Base-by-base conservation (phyloP, 2,888 invertebrate genomes). In the Ctenicera cuprea region DNA sequence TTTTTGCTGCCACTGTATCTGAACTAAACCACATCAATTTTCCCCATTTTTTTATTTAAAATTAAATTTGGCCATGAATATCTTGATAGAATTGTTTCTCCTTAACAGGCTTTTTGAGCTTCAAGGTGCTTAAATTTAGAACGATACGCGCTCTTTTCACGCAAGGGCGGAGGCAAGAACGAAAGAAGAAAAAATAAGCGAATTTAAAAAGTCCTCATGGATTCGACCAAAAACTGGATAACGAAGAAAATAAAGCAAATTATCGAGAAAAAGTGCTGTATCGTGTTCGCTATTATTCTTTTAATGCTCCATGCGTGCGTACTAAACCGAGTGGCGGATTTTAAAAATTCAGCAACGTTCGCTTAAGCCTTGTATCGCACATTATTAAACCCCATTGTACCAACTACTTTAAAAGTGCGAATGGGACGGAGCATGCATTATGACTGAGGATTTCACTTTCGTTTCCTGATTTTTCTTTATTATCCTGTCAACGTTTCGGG, bases 191-290 rank as follows among this genome's bases (percentile, higher is more conserved):
- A 48, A 48, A 48, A 48, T 48, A 48, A 48, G 54, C 11, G 54
- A 54, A 54, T 30, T 54, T 54, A 54, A 54, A 54, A 62, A 62
- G 67, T 52, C 30, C 54, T 45, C 54, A 22, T 57, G 30, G 62
- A 67, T 22, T 38, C 63, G 43, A 41, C 54, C 68, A 68, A 57
- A 66, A 73, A 68, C 64, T 69, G 69, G 62, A 73, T 69, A 73
- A 69, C 48, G 59, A 65, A 57, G 61, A 74, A 73, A 77, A 79
- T 78, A 78, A 78, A 78, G 68, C 73, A 80, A 78, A 80, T 77
- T 79, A 79, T 76, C 77, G 37, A 37, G 43, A 77, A 79, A 78
- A 79, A 81, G 80, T 81, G 80, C 80, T 78, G 76, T 78, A 76
- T 72, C 80, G 79, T 80, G 79, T 81, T 78, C 73, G 64, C 69